Base-by-base conservation (phyloP, 2,113 vertebrate genomes). In the Rafetus swinhoei region DNA sequence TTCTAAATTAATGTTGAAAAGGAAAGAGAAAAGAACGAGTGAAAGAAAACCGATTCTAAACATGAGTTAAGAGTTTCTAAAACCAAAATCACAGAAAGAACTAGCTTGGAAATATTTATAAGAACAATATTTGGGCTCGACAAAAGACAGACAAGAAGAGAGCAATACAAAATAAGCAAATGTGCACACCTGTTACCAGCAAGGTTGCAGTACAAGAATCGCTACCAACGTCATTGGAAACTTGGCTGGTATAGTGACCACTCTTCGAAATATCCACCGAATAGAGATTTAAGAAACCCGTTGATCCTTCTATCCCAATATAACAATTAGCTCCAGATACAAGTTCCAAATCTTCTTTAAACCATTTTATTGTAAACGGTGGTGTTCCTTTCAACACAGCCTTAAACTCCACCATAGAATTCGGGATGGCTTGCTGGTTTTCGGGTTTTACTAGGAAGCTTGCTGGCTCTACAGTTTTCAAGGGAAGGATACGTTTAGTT, bases 211-310 rank as follows among this genome's bases (percentile, higher is more conserved):
- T 98, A 89, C 99, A 99, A 98, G 99, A 99, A 76, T 98, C 98
- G 89, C 99, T 99, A 97, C 99, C 99, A 98, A 99, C 99, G 1
- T 99, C 99, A 77, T 99, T 99, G 98, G 98, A 99, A 98, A 99
- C 96, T 79, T 99, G 99, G 94, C 99, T 99, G 97, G 98, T 98
- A 96, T 99, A 99, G 74, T 98, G 96, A 95, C 99, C 99, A 85
- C 98, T 99, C 96, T 98, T 99, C 89, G 98, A 97, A 86, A 98
- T 85, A 94, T 98, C 98, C 97, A 99, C 99, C 14, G 99, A 98
- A 93, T 98, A 99, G 85, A 99, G 99, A 95, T 99, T 99, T 98
- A 99, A 98, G 98, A 99, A 99, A 94, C 97, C 99, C 69, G 98
- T 97, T 87, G 98, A 98, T 56, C 98, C 99, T 95, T 99, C 99